phyloP scores from a whole-genome alignment of 2,888 invertebrate genomes.

The Platypus cylindrus region DNA sequence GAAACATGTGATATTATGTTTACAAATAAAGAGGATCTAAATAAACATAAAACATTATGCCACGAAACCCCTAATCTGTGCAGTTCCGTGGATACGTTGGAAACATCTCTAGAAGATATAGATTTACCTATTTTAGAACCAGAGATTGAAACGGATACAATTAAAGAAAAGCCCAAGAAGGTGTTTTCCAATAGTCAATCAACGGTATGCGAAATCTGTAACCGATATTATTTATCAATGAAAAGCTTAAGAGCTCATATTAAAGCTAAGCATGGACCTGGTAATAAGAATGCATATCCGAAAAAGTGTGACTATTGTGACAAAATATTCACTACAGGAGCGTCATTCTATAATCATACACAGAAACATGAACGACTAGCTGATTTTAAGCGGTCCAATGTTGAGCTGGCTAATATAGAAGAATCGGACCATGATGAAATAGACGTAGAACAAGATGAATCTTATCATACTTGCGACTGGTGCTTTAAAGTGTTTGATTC shows the following conservation, averaged over 20 bases:
- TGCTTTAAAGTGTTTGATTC: constrained; percentile 39
- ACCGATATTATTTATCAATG: constrained; percentile 34
- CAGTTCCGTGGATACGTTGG: constrained; percentile 1
- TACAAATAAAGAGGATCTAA: constrained; percentile 34
- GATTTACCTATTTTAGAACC: constrained; percentile 3
- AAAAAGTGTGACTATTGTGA: constrained; percentile 28
- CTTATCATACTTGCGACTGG: constrained; percentile 35
- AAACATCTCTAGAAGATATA: neutral
- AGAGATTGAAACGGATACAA: neutral
- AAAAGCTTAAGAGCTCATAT: constrained; percentile 28
- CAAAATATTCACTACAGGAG: constrained; percentile 25
- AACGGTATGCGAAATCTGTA: constrained; percentile 43
- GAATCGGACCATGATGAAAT: too few relatives aligned
- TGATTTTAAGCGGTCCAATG: constrained; percentile 7
- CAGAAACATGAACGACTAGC: constrained; percentile 26
- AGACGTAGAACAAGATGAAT: too few relatives aligned
- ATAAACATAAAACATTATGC: constrained; percentile 27
- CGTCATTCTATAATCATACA: constrained; percentile 27
- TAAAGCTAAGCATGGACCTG: constrained; percentile 26
- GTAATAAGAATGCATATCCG: constrained; percentile 21
- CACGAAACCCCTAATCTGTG: constrained; percentile 3
- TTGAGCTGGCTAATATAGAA: constrained; percentile 14
- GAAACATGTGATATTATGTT: constrained; percentile 47
- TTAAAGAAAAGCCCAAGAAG: constrained; percentile 21
- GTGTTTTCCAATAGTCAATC: too few relatives aligned